Evolutionary conservation across 1,140 invertebrate species (phyloP).

Genomic region (Platyscapa corneri): DNA sequence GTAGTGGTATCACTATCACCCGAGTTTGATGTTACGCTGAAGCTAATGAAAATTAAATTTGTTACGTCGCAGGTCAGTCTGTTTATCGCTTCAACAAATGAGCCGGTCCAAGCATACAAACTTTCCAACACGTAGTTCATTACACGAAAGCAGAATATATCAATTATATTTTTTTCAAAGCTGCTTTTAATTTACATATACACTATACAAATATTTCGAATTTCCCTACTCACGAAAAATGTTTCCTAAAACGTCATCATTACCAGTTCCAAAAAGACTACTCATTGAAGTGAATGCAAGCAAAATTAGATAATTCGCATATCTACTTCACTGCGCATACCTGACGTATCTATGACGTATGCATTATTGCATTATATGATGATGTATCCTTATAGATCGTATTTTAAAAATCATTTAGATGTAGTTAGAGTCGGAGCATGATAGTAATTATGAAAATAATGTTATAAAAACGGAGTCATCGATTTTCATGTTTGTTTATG

Average conservation of each 20-base stretch:
- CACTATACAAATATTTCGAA: neutral
- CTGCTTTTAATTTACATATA: no score
- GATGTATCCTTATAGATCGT: no score
- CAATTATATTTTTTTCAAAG: neutral
- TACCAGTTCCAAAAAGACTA: neutral
- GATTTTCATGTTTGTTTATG: no score
- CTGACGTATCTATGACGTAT: neutral
- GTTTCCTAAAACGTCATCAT: neutral
- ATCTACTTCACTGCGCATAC: neutral
- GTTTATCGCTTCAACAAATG: slow-evolving; percentile 65
- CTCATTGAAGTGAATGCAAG: neutral
- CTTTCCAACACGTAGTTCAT: slow-evolving; percentile 65
- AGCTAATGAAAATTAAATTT: slow-evolving; percentile 59
- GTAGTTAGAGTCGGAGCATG: no score
- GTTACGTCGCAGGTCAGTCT: slow-evolving; percentile 60
- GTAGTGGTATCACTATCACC: slow-evolving; percentile 18
- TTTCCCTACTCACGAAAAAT: neutral
- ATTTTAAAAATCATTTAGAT: no score
- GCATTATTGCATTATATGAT: neutral
- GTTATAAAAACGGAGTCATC: no score
- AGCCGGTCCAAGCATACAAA: slow-evolving; percentile 63
- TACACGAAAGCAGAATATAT: slow-evolving; percentile 43
- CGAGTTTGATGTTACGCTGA: slow-evolving; percentile 57
- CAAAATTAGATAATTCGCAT: neutral
- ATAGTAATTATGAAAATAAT: no score